Evolutionary conservation across 2,888 invertebrate genomes (phyloP).

Genomic region (Crepidodera aurea): DNA sequence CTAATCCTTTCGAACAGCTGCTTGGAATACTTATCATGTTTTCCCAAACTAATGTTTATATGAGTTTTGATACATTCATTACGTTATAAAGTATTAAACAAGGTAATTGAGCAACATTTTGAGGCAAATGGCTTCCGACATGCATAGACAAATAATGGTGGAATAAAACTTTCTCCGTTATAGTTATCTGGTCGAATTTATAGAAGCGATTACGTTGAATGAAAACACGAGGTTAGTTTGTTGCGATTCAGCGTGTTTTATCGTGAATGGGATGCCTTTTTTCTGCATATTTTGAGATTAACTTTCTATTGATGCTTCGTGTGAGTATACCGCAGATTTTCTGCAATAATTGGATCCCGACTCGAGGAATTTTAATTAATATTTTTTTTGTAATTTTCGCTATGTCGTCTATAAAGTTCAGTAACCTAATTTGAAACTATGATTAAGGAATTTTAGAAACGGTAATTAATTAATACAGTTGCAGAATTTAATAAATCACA

Average conservation of each 20-base stretch:
- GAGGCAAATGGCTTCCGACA: constrained; percentile 29
- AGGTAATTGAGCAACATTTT: constrained; percentile 23
- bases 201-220: constrained; percentile 30
- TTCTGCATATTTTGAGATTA: constrained; percentile 22
- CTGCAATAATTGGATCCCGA: neutral
- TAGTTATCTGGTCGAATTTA: constrained; percentile 33
- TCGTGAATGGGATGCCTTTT: constrained; percentile 18
- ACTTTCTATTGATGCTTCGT: constrained; percentile 16
- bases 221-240: constrained; percentile 20
- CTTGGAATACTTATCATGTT: too few relatives aligned
- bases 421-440: too few relatives aligned
- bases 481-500: too few relatives aligned
- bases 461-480: too few relatives aligned
- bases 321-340: neutral
- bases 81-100: neutral
- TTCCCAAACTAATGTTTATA: too few relatives aligned
- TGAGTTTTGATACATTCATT: neutral
- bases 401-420: too few relatives aligned
- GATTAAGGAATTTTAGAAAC: too few relatives aligned
- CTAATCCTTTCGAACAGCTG: too few relatives aligned
- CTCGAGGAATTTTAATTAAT: too few relatives aligned
- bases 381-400: too few relatives aligned
- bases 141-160: constrained; percentile 32
- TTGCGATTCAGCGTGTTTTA: constrained; percentile 14
- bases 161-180: constrained; percentile 35